A percentile compares a stretch with the other conserved stretches of the same genome.
Evolutionary conservation across 2,888 invertebrate species (phyloP).

Genomic region (Zele albiditarsus): DNA sequence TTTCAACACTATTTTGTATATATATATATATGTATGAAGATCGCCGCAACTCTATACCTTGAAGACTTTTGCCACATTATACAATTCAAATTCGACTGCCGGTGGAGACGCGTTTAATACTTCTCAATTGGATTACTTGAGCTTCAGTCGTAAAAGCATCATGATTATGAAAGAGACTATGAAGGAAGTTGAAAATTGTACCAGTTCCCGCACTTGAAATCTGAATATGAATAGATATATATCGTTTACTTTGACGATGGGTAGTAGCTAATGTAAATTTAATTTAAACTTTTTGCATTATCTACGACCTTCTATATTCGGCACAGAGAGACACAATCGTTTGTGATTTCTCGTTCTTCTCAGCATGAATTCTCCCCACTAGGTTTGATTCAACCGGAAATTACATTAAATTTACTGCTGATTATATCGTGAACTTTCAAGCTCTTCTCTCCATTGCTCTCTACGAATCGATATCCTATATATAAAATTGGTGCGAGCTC

Average conservation of each 20-base stretch:
- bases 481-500: slow-evolving; percentile 52
- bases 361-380: slow-evolving; percentile 48
- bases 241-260: slow-evolving; percentile 43
- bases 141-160: not conserved
- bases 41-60: not conserved
- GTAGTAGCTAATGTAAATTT: slow-evolving; percentile 51
- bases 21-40: not conserved
- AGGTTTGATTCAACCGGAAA: slow-evolving; percentile 58
- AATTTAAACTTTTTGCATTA: slow-evolving; percentile 56
- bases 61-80: slow-evolving; percentile 13
- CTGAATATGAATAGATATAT: slow-evolving; percentile 42
- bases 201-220: slow-evolving; percentile 38
- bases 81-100: not conserved
- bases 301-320: slow-evolving; percentile 43
- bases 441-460: slow-evolving; percentile 43
- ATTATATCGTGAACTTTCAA: slow-evolving; percentile 57
- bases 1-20: slow-evolving; percentile 22
- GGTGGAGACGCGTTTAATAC: not conserved
- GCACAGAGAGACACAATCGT: slow-evolving; percentile 19
- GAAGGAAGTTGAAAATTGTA: slow-evolving; percentile 46
- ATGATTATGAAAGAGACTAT: slow-evolving; percentile 18
- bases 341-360: slow-evolving; percentile 31
- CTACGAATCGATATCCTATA: slow-evolving; percentile 57
- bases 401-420: slow-evolving; percentile 61
- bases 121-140: slow-evolving; percentile 4